phyloP scores from a whole-genome alignment of 2,113 vertebrate genomes.

The Malaclemys terrapin region DNA sequence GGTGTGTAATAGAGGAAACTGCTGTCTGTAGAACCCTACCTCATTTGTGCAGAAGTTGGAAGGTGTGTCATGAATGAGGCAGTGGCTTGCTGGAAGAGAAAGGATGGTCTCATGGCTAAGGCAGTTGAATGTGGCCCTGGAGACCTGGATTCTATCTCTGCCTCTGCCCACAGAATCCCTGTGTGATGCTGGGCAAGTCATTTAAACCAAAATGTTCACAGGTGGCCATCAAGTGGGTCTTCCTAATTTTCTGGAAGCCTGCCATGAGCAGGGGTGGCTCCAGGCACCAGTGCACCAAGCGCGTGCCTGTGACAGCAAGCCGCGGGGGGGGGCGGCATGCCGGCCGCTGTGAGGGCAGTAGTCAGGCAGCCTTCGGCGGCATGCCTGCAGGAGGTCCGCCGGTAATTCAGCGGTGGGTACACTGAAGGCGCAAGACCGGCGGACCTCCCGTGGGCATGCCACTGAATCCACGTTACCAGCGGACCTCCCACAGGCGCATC shows the following conservation, averaged over 20 bases:
- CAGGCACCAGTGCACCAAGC: too few relatives aligned
- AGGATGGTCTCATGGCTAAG: accelerated
- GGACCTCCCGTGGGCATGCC: too few relatives aligned
- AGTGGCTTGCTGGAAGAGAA: neutral
- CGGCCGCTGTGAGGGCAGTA: too few relatives aligned
- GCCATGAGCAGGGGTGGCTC: neutral
- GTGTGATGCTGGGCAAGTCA: neutral
- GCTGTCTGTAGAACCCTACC: neutral
- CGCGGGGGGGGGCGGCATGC: too few relatives aligned
- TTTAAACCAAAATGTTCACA: neutral
- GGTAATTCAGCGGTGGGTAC: too few relatives aligned
- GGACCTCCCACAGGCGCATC: too few relatives aligned
- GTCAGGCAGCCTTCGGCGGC: too few relatives aligned
- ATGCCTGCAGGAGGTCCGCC: too few relatives aligned
- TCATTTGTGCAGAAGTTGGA: neutral
- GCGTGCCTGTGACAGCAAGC: too few relatives aligned
- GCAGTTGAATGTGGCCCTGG: neutral
- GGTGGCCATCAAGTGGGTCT: neutral
- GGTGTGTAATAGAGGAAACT: neutral
- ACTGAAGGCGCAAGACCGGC: too few relatives aligned
- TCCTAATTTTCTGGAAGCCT: neutral
- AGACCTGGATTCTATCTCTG: neutral
- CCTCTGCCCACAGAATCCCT: neutral
- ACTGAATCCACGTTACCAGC: too few relatives aligned
- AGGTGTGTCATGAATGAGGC: neutral